Base-by-base conservation (phyloP, 2,797 vertebrate genomes). In the Peromyscus aztecus region DNA sequence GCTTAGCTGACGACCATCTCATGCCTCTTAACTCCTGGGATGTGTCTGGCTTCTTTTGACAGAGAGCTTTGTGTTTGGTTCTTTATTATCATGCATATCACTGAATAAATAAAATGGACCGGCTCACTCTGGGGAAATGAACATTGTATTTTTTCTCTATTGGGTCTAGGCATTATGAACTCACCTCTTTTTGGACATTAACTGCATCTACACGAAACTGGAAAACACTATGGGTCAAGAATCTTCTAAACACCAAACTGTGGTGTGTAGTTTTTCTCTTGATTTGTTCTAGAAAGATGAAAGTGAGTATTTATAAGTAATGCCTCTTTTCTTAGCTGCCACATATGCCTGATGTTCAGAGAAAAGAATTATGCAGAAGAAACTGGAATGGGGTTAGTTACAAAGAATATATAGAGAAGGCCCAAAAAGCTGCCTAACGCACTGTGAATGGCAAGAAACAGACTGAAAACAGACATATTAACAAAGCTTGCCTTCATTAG, bases 401-500 rank as follows among this genome's bases (percentile, higher is more conserved):
- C 73, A 94, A 94, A 88, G 65, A 89, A 37, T 23, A 19, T 43
- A 31, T 67, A 52, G 89, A 52, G 91, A 83, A 84, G 27, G 75
- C 75, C 92, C 80, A 89, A 87, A 69, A 69, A 69, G 55, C 95
- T 94, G 40, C 96, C 92, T 89, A 77, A 71, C 46, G 61, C 69
- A 71, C 69, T 57, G 52, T 94, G 80, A 93, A 65, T 37, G 49
- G 91, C 29, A 91, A 85, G 81, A 40, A 94, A 67, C 23, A 52
- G 84, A 92, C 5, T 94, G 65, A 95, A 96, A 77, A 93, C 67
- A 76, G 84, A 86, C 76, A 71, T 49, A 29, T 73, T 94, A 96
- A 93, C 97, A 93, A 96, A 96, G 95, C 77, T 96, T 96, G 96
- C 97, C 98, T 97, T 96, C 81, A 77, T 95, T 88, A 96, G 92